Evolutionary conservation across 2,888 invertebrate species (phyloP).

Genomic region (Spilarctia lutea): DNA sequence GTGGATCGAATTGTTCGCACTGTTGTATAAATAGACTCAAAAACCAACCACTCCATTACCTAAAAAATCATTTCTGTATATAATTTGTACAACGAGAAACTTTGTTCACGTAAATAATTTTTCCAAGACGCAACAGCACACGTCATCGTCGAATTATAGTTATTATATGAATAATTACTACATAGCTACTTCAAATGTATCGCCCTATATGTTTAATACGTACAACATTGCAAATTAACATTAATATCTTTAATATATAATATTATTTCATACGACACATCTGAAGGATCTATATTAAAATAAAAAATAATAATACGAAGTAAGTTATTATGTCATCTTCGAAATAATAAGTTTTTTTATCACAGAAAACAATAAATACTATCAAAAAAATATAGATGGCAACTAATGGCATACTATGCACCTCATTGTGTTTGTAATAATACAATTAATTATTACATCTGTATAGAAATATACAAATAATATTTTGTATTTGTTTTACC

Average conservation of each 20-base stretch:
- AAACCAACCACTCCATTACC: neutral
- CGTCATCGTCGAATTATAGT: conserved; percentile 40
- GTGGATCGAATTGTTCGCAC: neutral
- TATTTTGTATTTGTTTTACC: neutral
- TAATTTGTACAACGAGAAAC: neutral
- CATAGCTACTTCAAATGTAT: conserved; percentile 53
- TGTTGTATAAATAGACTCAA: neutral
- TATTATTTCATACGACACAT: conserved; percentile 46
- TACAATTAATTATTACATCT: conserved; percentile 41
- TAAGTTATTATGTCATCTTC: conserved; percentile 47
- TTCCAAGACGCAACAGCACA: conserved; percentile 30
- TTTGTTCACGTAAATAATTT: conserved; percentile 2
- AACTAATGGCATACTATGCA: conserved; percentile 77
- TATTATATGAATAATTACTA: conserved; percentile 44
- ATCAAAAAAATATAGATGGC: conserved; percentile 76
- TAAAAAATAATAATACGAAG: conserved; percentile 44
- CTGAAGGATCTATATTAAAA: conserved; percentile 48
- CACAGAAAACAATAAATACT: conserved; percentile 85
- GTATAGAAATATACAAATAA: conserved; percentile 29
- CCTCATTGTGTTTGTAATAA: conserved; percentile 64
- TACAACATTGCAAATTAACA: conserved; percentile 45
- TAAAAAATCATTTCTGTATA: neutral
- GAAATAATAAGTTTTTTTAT: conserved; percentile 71
- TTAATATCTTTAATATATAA: conserved; percentile 37
- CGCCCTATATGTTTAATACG: conserved; percentile 29